Evolutionary conservation across 2,113 vertebrate genomes (phyloP), one percentile per base, ranked within the genome.

Genomic region (Murina feae): DNA sequence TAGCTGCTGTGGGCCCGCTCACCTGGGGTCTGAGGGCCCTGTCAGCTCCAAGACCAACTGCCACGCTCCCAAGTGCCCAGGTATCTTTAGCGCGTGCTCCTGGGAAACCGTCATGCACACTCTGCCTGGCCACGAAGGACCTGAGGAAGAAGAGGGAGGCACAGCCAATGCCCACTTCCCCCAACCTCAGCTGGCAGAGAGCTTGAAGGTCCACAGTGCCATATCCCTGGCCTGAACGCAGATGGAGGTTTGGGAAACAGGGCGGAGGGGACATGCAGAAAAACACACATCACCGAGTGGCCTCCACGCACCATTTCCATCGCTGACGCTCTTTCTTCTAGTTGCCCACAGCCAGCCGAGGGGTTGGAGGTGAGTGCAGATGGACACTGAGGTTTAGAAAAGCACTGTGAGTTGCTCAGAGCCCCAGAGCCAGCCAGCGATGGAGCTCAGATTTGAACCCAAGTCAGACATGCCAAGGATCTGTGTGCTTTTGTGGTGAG

Each of bases 51-150:
- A 21, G 72, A 74, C 23, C 66, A 25, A 75, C 53, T 53, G 37
- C 20, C 11, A 0, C 86, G 94, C 82, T 69, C 92, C 96, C 84
- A 93, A 84, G 88, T 44, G 65, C 12, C 32, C 68, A 39, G 68
- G 63, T 93, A 55, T 90, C 89, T 96, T 95, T 97, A 97, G 96
- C 93, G 94, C 81, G 53, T 2, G 13, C 42, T 81, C 68, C 86
- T 71, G 74, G 37, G 39, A 94, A 94, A 0, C 0, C 18, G 20
- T 58, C 88, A 82, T 65, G 49, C 82, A 53, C 1, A 2, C 28
- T 28, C 75, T 17, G 37, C 35, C 66, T 35, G 93, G 93, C 13
- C 1, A 0, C 53, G 3, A 2, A 80, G 80, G 53, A 58, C 35
- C 68, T 87, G 51, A 10, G 71, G 47, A 80, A 37, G 69, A 30